Evolutionary conservation across 1,140 invertebrate genomes (phyloP).

Genomic region (Chelonus insularis): DNA sequence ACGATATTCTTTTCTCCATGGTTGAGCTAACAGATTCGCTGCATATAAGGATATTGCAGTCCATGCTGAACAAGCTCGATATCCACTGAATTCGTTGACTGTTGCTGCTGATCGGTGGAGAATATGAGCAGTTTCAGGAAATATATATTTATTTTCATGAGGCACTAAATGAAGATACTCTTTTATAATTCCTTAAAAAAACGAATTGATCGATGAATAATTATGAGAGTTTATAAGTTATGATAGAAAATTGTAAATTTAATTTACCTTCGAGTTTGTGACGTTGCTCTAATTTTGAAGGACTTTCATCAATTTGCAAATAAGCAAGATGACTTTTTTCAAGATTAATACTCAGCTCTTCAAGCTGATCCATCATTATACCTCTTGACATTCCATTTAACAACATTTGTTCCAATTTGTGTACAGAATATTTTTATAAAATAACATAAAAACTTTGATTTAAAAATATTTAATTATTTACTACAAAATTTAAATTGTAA

Average conservation of each 20-base stretch:
- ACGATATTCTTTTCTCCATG: conserved; percentile 85
- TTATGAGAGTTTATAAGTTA: not conserved
- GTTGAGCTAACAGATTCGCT: conserved; percentile 79
- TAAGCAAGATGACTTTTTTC: conserved; percentile 73
- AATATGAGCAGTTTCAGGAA: conserved; percentile 73
- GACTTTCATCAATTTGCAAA: conserved; percentile 76
- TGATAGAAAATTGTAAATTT: conserved; percentile 23
- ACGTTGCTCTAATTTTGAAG: conserved; percentile 71
- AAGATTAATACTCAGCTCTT: conserved; percentile 70
- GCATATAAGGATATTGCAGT: conserved; percentile 83
- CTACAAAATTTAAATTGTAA: too few relatives aligned
- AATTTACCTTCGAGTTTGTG: conserved; percentile 72
- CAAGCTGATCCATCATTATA: conserved; percentile 57
- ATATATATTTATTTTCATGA: conserved; percentile 78
- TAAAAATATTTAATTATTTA: too few relatives aligned
- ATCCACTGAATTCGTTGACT: conserved; percentile 75
- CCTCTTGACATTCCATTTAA: too few relatives aligned
- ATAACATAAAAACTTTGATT: too few relatives aligned
- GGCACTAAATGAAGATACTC: conserved; percentile 77
- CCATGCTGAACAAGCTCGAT: conserved; percentile 79
- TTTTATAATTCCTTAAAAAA: conserved; percentile 70
- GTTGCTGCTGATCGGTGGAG: conserved; percentile 72
- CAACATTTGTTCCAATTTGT: too few relatives aligned
- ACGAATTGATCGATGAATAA: conserved; percentile 51
- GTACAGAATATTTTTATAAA: too few relatives aligned